Evolutionary conservation across 2,888 invertebrate species (phyloP), one percentile per base, ranked within the genome.

Genomic region (Torymus auratus): DNA sequence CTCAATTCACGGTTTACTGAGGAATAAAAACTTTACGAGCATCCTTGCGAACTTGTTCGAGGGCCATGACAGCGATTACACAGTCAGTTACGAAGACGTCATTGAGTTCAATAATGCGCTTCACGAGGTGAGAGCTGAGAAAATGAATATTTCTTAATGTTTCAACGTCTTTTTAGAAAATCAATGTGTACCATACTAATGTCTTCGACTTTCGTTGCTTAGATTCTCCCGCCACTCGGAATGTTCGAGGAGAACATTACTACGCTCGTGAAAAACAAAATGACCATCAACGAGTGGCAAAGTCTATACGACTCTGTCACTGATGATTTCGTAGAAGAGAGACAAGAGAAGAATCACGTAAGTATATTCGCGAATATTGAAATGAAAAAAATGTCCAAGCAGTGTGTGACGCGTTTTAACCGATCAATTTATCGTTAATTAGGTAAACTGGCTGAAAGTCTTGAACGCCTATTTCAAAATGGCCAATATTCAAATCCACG

Each of bases 211-310:
- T 41, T 41, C 41, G 41, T 41, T 41, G 7, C 7, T 41, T 14
- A 82, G 79, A 82, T 82, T 55, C 52, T 82, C 1, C 82, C 82
- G 5, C 72, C 79, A 0, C 58, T 79, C 12, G 82, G 68, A 58
- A 78, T 76, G 79, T 70, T 77, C 23, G 79, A 79, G 50, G 79
- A 82, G 41, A 82, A 77, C 55, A 65, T 73, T 0, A 79, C 79
- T 12, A 77, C 69, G 2, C 52, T 79, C 17, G 65, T 72, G 2
- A 62, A 65, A 0, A 76, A 80, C 53, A 79, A 65, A 62, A 82
- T 82, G 79, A 65, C 73, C 11, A n/a, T 82, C 2, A 52, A 65
- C 2, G 55, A 82, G 5, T 82, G 79, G 82, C 82, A 79, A 55
- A 70, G 13, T 0, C 12, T 61, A 10, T 82, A 82, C 53, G 70